phyloP scores from a whole-genome alignment of 2,888 invertebrate species.

The Acrocyrtus sp. region DNA sequence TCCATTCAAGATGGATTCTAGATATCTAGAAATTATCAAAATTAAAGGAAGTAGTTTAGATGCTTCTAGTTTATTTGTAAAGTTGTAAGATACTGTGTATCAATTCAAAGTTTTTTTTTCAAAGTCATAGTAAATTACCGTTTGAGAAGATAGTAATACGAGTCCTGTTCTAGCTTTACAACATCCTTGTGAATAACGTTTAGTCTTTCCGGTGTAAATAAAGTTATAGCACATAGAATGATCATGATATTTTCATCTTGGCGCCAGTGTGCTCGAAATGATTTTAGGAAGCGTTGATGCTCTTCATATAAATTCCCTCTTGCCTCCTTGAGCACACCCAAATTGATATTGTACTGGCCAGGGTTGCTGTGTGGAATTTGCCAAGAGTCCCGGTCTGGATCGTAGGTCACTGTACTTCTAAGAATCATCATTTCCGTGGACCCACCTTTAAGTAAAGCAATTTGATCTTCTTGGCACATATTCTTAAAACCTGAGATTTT shows the following conservation, averaged over 20 bases:
- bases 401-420: slow-evolving; percentile 91
- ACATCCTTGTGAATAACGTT: slow-evolving; percentile 86
- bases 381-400: slow-evolving; percentile 90
- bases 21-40: slow-evolving; percentile 70
- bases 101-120: not conserved
- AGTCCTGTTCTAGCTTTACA: slow-evolving; percentile 76
- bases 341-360: slow-evolving; percentile 79
- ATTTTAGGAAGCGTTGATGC: slow-evolving; percentile 84
- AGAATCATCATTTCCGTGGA: slow-evolving; percentile 97
- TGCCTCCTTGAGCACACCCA: slow-evolving; percentile 90
- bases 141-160: slow-evolving; percentile 87
- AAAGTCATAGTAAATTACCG: slow-evolving; percentile 74
- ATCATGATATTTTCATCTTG: slow-evolving; percentile 90
- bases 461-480: slow-evolving; percentile 95
- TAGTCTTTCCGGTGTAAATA: slow-evolving; percentile 87
- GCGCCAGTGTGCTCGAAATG: slow-evolving; percentile 87
- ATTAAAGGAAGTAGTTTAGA: not conserved
- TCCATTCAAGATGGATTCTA: slow-evolving; percentile 76
- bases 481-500: slow-evolving; percentile 82
- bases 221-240: slow-evolving; percentile 87
- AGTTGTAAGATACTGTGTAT: too few relatives aligned
- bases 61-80: too few relatives aligned
- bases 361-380: slow-evolving; percentile 73
- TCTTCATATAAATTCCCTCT: slow-evolving; percentile 90
- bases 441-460: slow-evolving; percentile 87